Conservation (phyloP, 2,888 invertebrate genomes). For the Sabatieria punctata region DNA sequence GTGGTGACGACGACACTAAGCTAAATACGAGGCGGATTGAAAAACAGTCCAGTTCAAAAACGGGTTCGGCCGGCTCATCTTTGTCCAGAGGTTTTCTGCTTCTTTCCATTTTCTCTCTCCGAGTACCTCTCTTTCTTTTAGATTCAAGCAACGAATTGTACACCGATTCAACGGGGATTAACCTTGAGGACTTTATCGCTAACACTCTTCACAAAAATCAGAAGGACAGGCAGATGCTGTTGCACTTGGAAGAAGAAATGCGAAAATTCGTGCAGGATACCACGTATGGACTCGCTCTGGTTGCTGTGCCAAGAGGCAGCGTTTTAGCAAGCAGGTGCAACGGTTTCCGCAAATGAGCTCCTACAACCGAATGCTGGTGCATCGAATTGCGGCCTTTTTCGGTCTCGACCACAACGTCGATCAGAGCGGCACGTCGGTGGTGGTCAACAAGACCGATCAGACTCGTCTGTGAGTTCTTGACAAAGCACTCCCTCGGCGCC, state of each 20-base stretch:
- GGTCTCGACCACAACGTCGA: conserved; percentile 87
- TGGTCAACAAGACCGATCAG: conserved; percentile 52
- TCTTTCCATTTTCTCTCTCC: too few relatives aligned
- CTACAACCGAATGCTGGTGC: conserved; percentile 87
- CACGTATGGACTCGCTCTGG: conserved; percentile 40
- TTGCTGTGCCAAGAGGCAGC: too few relatives aligned
- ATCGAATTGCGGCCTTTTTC: conserved; percentile 78
- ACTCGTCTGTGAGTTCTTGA: conserved; percentile 41
- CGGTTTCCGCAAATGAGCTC: conserved; percentile 83
- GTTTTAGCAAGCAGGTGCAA: conserved; percentile 41
- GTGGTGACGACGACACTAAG: conserved; percentile 49
- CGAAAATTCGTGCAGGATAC: conserved; percentile 62
- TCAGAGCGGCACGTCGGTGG: conserved; percentile 54
- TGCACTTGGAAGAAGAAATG: conserved; percentile 73
- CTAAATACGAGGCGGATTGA: conserved; percentile 33
- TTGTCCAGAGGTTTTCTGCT: conserved; percentile 8
- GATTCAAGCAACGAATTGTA: conserved; percentile 56
- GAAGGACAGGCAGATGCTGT: conserved; percentile 63
- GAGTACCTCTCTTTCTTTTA: conserved; percentile 26
- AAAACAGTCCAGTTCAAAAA: conserved; percentile 25
- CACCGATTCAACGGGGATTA: conserved; percentile 55
- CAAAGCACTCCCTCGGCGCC: not conserved
- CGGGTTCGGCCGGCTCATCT: conserved; percentile 4
- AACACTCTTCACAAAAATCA: conserved; percentile 75
- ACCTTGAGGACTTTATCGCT: conserved; percentile 68